phyloP scores from a whole-genome alignment of 2,113 vertebrate genomes.

The Megaceryle maxima region DNA sequence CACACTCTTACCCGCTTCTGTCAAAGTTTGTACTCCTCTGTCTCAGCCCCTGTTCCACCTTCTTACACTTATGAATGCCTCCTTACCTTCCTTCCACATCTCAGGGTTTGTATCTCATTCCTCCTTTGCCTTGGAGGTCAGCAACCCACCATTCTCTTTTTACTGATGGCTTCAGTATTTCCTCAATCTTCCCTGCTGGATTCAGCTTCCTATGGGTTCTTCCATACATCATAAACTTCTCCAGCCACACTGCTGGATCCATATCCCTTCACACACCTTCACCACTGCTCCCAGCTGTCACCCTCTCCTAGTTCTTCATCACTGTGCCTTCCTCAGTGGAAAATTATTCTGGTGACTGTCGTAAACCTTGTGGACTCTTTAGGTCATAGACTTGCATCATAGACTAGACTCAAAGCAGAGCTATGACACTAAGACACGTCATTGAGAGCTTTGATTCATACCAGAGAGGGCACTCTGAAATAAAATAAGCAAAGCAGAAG shows the following conservation, averaged over 20 bases:
- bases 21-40: neutral
- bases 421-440: neutral
- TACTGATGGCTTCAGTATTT: neutral
- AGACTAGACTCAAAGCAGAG: neutral
- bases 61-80: neutral
- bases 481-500: neutral
- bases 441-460: neutral
- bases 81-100: neutral
- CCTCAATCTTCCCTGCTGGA: neutral
- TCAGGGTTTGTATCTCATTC: neutral
- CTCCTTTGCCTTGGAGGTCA: neutral
- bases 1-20: neutral
- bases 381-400: neutral
- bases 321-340: neutral
- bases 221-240: neutral
- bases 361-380: neutral
- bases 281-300: neutral
- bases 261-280: neutral
- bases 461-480: neutral
- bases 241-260: neutral
- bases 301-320: neutral
- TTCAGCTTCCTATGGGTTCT: neutral
- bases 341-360: neutral
- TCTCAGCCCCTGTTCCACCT: neutral
- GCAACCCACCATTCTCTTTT: neutral